A percentile compares a stretch with the other conserved stretches of the same genome.
Evolutionary conservation across 2,888 invertebrate species (phyloP).

Genomic region (Cepaea hortensis): DNA sequence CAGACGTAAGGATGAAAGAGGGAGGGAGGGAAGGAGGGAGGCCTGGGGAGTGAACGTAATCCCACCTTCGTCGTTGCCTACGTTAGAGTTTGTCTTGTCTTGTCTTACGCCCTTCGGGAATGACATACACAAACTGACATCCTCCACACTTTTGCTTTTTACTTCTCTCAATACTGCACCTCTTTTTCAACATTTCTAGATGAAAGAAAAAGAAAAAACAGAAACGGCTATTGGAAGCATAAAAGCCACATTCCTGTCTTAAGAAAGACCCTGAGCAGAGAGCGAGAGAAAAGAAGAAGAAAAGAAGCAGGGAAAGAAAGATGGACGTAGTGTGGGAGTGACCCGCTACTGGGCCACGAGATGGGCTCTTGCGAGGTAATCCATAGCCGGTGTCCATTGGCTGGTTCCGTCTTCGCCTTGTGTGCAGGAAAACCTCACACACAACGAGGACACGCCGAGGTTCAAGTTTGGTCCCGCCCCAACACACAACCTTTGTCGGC

Average conservation of each 20-base stretch:
- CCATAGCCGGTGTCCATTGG: constrained; percentile 29
- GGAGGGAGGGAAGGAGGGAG: not conserved
- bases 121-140: not conserved
- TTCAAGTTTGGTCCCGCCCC: constrained; percentile 4
- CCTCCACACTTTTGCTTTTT: not conserved
- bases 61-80: not conserved
- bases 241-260: not conserved
- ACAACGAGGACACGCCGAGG: not conserved
- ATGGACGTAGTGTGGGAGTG: not conserved
- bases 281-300: not conserved
- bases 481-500: not conserved
- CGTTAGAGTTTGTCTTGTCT: not conserved
- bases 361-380: constrained; percentile 16
- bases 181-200: too few relatives aligned
- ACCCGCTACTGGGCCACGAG: not conserved
- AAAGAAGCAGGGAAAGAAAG: not conserved
- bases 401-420: not conserved
- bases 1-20: not conserved
- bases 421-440: not conserved
- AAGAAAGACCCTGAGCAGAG: not conserved
- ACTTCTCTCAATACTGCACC: too few relatives aligned
- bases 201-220: too few relatives aligned
- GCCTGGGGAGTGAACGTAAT: too few relatives aligned
- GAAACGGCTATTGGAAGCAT: too few relatives aligned
- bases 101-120: not conserved